Evolutionary conservation across 2,113 vertebrate species (phyloP).

Genomic region (Ivindomyrus marchei): DNA sequence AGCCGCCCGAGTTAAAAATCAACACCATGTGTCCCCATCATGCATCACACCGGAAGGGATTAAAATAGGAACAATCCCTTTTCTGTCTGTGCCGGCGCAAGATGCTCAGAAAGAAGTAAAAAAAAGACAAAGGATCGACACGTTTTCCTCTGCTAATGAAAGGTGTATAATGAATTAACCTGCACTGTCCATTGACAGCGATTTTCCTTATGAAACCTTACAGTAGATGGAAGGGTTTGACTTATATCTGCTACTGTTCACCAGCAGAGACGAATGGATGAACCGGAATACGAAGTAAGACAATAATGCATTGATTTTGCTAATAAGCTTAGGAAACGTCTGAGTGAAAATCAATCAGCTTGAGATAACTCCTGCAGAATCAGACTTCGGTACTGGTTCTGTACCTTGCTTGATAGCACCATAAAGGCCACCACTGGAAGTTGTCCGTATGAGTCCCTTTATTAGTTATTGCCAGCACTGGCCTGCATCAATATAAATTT

Average conservation of each 20-base stretch:
- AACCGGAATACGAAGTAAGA: background rate
- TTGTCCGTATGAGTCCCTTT: background rate
- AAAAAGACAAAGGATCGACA: background rate
- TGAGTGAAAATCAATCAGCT: background rate
- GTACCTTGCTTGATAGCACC: background rate
- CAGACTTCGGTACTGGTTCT: background rate
- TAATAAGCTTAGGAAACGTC: background rate
- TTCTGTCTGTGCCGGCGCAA: background rate
- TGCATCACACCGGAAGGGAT: constrained; percentile 29
- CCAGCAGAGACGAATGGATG: background rate
- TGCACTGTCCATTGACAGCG: background rate
- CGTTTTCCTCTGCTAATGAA: background rate
- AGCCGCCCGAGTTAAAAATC: constrained; percentile 23
- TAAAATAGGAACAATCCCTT: constrained; percentile 27
- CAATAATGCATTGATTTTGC: background rate
- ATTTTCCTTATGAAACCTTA: background rate
- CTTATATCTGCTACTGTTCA: background rate
- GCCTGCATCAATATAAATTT: background rate
- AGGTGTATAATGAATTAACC: background rate
- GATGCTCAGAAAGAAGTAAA: background rate
- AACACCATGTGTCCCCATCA: constrained; percentile 23
- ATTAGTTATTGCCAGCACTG: background rate
- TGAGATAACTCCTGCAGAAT: background rate
- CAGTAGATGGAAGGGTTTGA: background rate
- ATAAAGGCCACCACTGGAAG: background rate